Evolutionary conservation across 2,113 vertebrate genomes (phyloP).

Genomic region (Psittacula cyanocephala): DNA sequence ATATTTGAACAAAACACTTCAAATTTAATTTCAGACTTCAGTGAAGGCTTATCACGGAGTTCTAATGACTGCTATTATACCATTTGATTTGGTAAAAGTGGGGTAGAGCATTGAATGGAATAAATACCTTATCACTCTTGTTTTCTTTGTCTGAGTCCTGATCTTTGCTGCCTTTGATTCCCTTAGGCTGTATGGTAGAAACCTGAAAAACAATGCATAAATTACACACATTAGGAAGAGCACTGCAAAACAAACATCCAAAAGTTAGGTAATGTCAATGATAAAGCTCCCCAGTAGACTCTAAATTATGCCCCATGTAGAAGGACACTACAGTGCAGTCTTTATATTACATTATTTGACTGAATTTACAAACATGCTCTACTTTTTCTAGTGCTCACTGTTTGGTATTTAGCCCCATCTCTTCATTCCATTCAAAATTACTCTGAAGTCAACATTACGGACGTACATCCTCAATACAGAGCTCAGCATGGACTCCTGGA

Average conservation of each 20-base stretch:
- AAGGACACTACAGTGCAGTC: not conserved
- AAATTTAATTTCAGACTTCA: not conserved
- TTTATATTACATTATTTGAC: not conserved
- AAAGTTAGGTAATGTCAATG: not conserved
- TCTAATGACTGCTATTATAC: not conserved
- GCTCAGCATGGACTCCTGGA: not conserved
- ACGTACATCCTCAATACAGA: not conserved
- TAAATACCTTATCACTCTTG: slow-evolving; percentile 70
- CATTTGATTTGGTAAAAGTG: not conserved
- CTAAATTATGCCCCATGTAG: not conserved
- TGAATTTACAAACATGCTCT: not conserved
- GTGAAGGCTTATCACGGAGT: not conserved
- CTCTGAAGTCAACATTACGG: not conserved
- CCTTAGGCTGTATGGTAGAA: slow-evolving; percentile 49
- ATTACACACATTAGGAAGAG: not conserved
- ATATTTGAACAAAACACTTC: slow-evolving; percentile 31
- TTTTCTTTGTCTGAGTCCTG: slow-evolving; percentile 42
- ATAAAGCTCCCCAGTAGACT: not conserved
- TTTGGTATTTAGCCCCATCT: not conserved
- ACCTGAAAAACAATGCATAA: slow-evolving; percentile 38
- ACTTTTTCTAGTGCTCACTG: not conserved
- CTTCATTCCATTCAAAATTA: not conserved
- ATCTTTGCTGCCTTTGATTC: slow-evolving; percentile 35
- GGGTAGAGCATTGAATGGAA: not conserved
- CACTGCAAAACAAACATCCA: not conserved